A percentile compares a stretch with the other conserved stretches of the same genome.
phyloP scores from a whole-genome alignment of 2,888 invertebrate species.

The Drosophila heteroneura region DNA sequence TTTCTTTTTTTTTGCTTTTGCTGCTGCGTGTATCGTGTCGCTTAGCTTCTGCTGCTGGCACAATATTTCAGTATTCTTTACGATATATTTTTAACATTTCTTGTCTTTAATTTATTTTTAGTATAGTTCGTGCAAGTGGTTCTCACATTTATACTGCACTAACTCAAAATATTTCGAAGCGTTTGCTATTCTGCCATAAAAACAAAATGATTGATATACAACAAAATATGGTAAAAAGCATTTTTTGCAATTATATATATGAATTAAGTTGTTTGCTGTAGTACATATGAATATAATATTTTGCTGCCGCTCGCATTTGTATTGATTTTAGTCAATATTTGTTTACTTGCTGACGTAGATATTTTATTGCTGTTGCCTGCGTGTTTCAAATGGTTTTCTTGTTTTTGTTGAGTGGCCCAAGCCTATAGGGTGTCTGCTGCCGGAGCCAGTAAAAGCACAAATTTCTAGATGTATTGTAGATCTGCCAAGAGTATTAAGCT shows the following conservation, averaged over 20 bases:
- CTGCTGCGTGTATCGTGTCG: constrained; percentile 44
- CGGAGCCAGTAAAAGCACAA: background rate
- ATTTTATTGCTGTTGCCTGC: constrained; percentile 50
- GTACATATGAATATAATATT: constrained; percentile 7
- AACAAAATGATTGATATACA: constrained; percentile 37
- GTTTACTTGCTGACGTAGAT: constrained; percentile 72
- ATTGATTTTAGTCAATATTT: constrained; percentile 76
- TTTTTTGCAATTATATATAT: constrained; percentile 41
- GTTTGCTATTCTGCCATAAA: constrained; percentile 42
- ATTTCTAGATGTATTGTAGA: background rate
- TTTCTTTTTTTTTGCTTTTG: constrained; percentile 5
- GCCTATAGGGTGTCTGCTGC: constrained; percentile 43
- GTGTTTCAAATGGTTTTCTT: constrained; percentile 33
- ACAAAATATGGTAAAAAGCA: constrained; percentile 4
- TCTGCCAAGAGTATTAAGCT: background rate
- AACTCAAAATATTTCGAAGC: constrained; percentile 62
- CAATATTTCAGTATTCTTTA: constrained; percentile 67
- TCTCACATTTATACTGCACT: constrained; percentile 55
- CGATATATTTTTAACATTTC: constrained; percentile 74
- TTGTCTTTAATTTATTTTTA: constrained; percentile 71
- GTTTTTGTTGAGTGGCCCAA: constrained; percentile 8
- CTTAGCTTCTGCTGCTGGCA: constrained; percentile 41
- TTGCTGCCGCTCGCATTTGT: constrained; percentile 43
- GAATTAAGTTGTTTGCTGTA: constrained; percentile 46
- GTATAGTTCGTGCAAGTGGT: constrained; percentile 65